Evolutionary conservation across 2,113 vertebrate species (phyloP).

Genomic region (Polypterus senegalus): DNA sequence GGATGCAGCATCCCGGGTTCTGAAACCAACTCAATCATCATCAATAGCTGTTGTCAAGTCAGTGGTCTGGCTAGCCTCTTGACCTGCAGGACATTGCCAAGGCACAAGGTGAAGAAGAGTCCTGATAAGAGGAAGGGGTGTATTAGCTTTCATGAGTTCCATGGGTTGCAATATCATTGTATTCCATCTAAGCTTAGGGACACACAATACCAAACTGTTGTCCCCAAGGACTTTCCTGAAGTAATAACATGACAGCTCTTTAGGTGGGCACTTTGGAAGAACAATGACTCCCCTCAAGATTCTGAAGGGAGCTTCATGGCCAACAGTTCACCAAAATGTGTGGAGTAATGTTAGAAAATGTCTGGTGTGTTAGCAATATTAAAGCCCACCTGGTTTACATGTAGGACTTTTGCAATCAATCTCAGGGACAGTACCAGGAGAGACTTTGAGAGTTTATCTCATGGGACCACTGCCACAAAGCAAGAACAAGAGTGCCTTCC

Average conservation of each 20-base stretch:
- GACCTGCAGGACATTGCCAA: not conserved
- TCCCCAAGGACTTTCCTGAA: not conserved
- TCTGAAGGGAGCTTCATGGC: not conserved
- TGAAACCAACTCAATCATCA: not conserved
- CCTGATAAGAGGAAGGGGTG: not conserved
- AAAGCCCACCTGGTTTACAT: too few species aligned
- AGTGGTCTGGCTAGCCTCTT: not conserved
- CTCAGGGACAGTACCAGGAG: not conserved
- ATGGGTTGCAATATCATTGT: too few species aligned
- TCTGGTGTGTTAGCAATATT: too few species aligned
- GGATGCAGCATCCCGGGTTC: not conserved
- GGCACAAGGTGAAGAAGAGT: not conserved
- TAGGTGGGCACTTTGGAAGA: not conserved
- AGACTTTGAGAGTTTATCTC: not conserved
- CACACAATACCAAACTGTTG: too few species aligned
- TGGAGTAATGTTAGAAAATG: too few species aligned
- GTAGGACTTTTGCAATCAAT: not conserved
- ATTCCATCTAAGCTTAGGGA: too few species aligned
- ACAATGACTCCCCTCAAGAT: not conserved
- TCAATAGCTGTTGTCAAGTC: not conserved
- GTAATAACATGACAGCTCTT: not conserved
- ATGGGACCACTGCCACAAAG: not conserved
- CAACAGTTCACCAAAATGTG: too few species aligned
- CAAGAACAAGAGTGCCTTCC: not conserved
- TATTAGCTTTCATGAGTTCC: too few species aligned